A percentile compares a stretch with the other conserved stretches of the same genome.
Evolutionary conservation across 2,797 vertebrate genomes (phyloP).

Genomic region (Balearica regulorum): DNA sequence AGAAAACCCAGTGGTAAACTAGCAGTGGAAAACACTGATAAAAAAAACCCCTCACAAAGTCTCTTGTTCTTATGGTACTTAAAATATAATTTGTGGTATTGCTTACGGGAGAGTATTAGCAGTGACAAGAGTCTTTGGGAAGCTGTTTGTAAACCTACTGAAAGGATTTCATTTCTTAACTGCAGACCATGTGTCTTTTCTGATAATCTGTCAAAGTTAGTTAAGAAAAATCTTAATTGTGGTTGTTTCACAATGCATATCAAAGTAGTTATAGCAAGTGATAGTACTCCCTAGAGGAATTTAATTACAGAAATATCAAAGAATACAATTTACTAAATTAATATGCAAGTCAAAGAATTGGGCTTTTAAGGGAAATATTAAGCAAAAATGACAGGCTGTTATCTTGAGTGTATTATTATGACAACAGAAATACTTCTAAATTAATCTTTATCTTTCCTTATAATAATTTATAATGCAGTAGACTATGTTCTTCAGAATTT

Average conservation of each 20-base stretch:
- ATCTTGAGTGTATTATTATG: neutral
- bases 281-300: neutral
- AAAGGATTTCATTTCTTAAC: constrained; percentile 34
- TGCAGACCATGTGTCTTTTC: neutral
- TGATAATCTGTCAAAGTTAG: neutral
- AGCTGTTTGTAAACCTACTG: neutral
- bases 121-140: neutral
- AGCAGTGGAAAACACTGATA: neutral
- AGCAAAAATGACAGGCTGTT: neutral
- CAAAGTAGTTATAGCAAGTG: neutral
- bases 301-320: neutral
- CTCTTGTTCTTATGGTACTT: neutral
- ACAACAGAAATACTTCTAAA: constrained; percentile 15
- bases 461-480: neutral
- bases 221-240: constrained; percentile 4
- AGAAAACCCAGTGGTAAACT: neutral
- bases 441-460: neutral
- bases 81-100: neutral
- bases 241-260: neutral
- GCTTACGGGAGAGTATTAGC: neutral
- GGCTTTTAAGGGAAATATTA: neutral
- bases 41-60: neutral
- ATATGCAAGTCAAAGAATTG: neutral
- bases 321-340: neutral
- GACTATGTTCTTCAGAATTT: neutral